Conservation (phyloP, 2,113 vertebrate species). For the Dicrurus megarhynchus region DNA sequence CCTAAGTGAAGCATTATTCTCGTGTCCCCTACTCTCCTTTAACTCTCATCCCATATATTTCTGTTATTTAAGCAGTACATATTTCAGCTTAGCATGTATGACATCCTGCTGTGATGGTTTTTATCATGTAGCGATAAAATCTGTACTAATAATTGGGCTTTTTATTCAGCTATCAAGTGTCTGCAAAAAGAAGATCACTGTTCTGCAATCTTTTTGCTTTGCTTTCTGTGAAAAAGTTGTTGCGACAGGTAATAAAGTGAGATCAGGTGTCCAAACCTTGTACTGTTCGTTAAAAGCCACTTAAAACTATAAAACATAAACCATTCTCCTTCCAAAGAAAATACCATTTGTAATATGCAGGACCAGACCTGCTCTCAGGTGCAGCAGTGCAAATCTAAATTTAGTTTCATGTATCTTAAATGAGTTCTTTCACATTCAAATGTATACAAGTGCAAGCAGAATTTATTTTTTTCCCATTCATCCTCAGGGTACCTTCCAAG, state of each 20-base stretch:
- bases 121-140: neutral
- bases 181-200: neutral
- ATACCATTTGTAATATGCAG: constrained; percentile 38
- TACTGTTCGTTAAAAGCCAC: constrained; percentile 30
- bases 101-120: neutral
- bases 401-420: constrained; percentile 54
- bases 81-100: neutral
- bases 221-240: constrained; percentile 3
- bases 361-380: constrained; percentile 50
- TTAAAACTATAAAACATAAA: constrained; percentile 40
- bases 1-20: neutral
- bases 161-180: neutral
- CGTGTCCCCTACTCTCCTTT: neutral
- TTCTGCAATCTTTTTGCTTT: neutral
- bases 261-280: constrained; percentile 35
- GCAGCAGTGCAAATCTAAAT: constrained; percentile 57
- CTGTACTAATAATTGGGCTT: neutral
- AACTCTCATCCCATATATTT: neutral
- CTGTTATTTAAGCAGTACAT: neutral
- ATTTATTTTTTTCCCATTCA: constrained; percentile 18
- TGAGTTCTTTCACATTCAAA: constrained; percentile 31
- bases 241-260: neutral
- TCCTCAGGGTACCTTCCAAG: constrained; percentile 50
- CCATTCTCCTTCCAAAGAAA: constrained; percentile 38
- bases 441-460: constrained; percentile 3